Evolutionary conservation across 2,113 vertebrate species (phyloP).

Genomic region (Tricholaema leucomelas): DNA sequence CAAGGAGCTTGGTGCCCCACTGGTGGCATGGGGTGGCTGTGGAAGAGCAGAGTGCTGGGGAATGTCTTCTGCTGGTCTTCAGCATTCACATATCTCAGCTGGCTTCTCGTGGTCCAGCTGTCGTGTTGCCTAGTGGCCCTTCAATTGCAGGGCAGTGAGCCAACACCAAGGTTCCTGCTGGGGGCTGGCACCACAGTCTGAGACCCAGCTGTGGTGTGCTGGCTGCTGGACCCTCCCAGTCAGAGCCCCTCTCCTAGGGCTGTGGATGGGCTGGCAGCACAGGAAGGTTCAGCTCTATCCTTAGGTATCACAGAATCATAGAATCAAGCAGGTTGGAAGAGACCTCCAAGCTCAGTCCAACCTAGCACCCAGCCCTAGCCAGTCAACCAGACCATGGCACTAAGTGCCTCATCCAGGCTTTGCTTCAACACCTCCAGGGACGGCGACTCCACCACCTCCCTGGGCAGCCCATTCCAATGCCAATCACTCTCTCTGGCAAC

Average conservation of each 20-base stretch:
- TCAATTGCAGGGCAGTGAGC: neutral
- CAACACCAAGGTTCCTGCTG: fast-evolving
- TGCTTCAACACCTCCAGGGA: too few species aligned
- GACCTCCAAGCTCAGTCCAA: too few species aligned
- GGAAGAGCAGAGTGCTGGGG: fast-evolving
- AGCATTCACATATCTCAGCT: fast-evolving
- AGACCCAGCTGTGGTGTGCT: neutral
- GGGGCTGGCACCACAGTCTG: fast-evolving
- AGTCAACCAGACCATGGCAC: too few species aligned
- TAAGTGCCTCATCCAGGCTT: too few species aligned
- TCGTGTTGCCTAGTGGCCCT: neutral
- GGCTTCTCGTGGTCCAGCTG: neutral
- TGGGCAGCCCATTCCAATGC: too few species aligned
- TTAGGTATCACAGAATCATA: too few species aligned
- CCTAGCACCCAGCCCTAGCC: too few species aligned
- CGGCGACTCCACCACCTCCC: too few species aligned
- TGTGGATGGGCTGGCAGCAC: neutral
- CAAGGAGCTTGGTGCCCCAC: neutral
- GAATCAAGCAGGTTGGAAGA: too few species aligned
- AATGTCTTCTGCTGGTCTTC: too few species aligned
- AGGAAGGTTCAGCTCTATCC: neutral
- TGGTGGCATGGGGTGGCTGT: fast-evolving
- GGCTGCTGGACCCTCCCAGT: neutral
- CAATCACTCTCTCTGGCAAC: too few species aligned
- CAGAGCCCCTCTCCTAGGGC: neutral